Evolutionary conservation across 2,797 vertebrate species (phyloP), one percentile per base, ranked within the genome.

Genomic region (Enteromius unitaeniatus): DNA sequence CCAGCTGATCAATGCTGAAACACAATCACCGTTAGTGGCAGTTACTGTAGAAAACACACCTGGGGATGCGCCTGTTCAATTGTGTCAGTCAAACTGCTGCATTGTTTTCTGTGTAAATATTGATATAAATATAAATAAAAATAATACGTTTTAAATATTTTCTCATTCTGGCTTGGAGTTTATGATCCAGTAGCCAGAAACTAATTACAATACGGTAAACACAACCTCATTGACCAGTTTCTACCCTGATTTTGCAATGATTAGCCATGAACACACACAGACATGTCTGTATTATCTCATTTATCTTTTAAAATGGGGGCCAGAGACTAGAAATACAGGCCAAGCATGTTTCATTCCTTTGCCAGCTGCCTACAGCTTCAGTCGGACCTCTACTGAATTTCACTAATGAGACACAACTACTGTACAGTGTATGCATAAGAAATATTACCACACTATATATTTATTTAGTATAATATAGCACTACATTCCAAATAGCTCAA

Each of bases 301-400:
- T 81, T 26, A 60, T 23, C 47, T 28, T 45, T 3, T 45, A 34
- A n/a, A 60, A 55, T 15, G 1, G 37, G 31, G 34, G 15, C 6
- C n/a, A 51, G 15, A 34, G 23, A 68, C 74, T 83, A 21, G 82
- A 83, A 83, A 83, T 64, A 75, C 58, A 19, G 26, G 64, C 13
- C 7, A 10, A 7, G 34, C 51, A 17, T 1, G 74, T 45, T 58
- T 77, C 23, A 19, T 69, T 78, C 23, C 17, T 58, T 23, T 53
- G 15, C 55, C 34, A 68, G 31, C 14, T 19, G 19, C 64, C 74
- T 68, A 17, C 2, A 40, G 28, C 14, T 77, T 23, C 23, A 68
- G 28, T 68, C 9, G 42, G 31, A 11, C 15, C 34, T n/a, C 34
- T 10, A n/a, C 26, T 21, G 17, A 23, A 40, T 73, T 60, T n/a